phyloP scores from a whole-genome alignment of 2,797 vertebrate species.

The Cossypha niveicapilla region DNA sequence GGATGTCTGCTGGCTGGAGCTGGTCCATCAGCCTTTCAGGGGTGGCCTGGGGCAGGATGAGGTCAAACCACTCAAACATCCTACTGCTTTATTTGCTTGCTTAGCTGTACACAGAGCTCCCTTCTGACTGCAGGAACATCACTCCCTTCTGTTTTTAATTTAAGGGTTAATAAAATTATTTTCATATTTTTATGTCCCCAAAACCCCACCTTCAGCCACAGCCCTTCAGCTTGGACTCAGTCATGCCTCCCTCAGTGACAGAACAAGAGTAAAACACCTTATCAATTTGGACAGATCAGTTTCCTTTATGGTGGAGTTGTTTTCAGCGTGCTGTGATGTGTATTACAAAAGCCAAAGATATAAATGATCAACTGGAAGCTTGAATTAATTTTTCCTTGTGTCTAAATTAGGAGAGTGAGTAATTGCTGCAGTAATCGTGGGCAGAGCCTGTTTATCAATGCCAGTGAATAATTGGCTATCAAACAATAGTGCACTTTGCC shows the following conservation, averaged over 20 bases:
- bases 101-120: neutral
- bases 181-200: neutral
- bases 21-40: neutral
- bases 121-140: neutral
- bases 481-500: conserved; percentile 65
- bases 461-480: conserved; percentile 61
- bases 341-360: conserved; percentile 35
- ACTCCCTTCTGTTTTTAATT: neutral
- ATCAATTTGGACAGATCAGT: conserved; percentile 24
- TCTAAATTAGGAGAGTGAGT: conserved; percentile 64
- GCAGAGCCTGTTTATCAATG: conserved; percentile 63
- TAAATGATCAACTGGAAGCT: conserved; percentile 57
- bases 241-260: neutral
- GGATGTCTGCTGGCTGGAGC: neutral
- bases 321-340: neutral
- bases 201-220: neutral
- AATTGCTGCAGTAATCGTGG: conserved; percentile 42
- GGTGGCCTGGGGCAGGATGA: neutral
- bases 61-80: neutral
- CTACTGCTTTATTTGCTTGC: neutral
- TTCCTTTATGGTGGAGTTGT: conserved; percentile 38
- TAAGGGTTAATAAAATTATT: neutral
- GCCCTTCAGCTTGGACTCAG: neutral
- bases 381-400: conserved; percentile 54
- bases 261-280: neutral